These are phyloP conservation scores for Serinus canaria DNA, from an alignment of 2,113 vertebrate species.

Conservation along the genomic window DNA sequence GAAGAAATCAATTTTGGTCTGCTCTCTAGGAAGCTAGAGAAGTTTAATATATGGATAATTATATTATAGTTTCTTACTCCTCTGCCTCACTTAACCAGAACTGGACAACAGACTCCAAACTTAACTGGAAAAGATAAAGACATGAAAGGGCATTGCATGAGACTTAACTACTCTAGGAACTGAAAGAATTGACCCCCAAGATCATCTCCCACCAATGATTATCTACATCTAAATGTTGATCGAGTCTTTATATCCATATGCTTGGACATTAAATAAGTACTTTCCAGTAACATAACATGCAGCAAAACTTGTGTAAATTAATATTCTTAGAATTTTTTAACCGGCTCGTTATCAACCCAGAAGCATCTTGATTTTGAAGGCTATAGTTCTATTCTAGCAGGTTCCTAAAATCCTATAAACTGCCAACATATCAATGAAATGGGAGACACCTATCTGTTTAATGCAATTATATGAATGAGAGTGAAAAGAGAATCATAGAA, in stretches of 20 bases:
- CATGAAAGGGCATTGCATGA: background rate
- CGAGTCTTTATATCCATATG: background rate
- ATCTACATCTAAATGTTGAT: background rate
- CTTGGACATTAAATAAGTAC: background rate
- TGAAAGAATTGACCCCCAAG: background rate
- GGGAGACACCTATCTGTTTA: background rate
- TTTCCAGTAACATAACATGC: background rate
- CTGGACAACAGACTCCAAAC: background rate
- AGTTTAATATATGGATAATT: background rate
- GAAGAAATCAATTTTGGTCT: background rate
- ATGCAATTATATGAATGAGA: background rate
- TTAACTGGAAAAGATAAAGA: background rate
- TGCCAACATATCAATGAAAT: background rate
- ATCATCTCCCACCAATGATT: background rate
- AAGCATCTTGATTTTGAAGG: background rate
- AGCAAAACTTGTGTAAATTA: background rate
- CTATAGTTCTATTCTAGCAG: background rate
- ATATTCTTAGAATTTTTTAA: background rate
- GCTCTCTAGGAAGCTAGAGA: background rate
- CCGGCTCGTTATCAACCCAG: background rate
- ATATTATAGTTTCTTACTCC: background rate
- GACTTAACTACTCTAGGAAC: background rate
- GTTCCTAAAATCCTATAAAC: background rate
- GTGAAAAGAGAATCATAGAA: background rate
- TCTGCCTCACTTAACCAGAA: background rate